These are phyloP conservation scores for Triplophysa tibetana DNA, from an alignment of 2,113 vertebrate species.

Conservation along the genomic window DNA sequence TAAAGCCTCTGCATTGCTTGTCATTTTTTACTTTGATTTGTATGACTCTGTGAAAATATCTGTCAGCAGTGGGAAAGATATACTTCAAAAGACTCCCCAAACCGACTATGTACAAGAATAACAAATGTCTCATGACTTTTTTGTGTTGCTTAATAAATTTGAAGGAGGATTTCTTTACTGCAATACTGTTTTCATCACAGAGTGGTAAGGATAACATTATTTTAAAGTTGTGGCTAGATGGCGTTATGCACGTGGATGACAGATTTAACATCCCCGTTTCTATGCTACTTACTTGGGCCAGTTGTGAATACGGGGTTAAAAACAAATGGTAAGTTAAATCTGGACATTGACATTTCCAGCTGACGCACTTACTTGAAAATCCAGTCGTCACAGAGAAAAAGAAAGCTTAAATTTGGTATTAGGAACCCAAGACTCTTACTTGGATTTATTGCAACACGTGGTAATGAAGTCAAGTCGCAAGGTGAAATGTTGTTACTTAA, in stretches of 20 bases:
- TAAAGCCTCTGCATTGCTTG: background rate
- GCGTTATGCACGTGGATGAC: too few species aligned
- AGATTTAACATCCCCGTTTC: too few species aligned
- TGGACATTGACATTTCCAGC: background rate
- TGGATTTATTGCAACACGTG: slow-evolving; percentile 10
- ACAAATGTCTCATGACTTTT: too few species aligned
- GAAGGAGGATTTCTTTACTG: too few species aligned
- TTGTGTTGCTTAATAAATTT: too few species aligned
- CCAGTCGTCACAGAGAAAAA: background rate
- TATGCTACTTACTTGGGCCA: too few species aligned
- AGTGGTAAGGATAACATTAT: background rate
- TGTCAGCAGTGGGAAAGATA: background rate
- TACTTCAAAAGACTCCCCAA: background rate
- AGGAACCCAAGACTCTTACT: background rate
- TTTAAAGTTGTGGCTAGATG: too few species aligned
- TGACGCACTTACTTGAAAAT: background rate
- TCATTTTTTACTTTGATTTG: background rate
- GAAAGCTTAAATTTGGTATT: background rate
- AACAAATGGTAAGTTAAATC: too few species aligned
- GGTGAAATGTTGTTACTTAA: slow-evolving; percentile 22
- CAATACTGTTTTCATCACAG: background rate
- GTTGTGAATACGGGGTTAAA: too few species aligned
- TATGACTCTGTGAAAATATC: background rate
- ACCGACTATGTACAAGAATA: background rate
- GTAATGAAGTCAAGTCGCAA: slow-evolving; percentile 9